These are phyloP conservation scores for Cataglyphis albicans DNA, from an alignment of 2,888 invertebrate species.

Conservation along the genomic window DNA sequence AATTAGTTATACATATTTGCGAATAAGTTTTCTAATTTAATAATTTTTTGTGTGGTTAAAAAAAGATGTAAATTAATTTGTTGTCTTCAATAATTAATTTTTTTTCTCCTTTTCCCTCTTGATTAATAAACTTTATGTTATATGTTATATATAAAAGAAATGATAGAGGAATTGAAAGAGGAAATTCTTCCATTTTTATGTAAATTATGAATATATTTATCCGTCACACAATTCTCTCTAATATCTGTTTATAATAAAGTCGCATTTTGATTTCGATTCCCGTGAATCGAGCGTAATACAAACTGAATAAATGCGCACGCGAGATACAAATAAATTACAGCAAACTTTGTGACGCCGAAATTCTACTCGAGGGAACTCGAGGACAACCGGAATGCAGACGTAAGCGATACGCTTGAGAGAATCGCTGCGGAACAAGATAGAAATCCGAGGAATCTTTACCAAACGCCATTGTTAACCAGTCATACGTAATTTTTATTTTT, in stretches of 20 bases:
- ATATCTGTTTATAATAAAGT: neutral
- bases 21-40: neutral
- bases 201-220: no score
- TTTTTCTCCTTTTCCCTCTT: neutral
- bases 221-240: no score
- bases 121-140: neutral
- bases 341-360: slow-evolving; percentile 78
- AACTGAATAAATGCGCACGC: slow-evolving; percentile 18
- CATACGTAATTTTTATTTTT: slow-evolving; percentile 75
- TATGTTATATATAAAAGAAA: no score
- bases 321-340: slow-evolving; percentile 67
- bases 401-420: slow-evolving; percentile 66
- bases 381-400: slow-evolving; percentile 59
- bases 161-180: no score
- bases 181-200: no score
- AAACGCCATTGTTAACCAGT: slow-evolving; percentile 78
- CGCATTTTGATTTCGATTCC: slow-evolving; percentile 4
- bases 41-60: neutral
- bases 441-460: slow-evolving; percentile 70
- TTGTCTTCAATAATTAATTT: neutral
- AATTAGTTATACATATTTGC: neutral
- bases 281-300: slow-evolving; percentile 19
- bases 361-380: slow-evolving; percentile 77
- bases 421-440: slow-evolving; percentile 70
- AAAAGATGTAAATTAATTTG: neutral